Evolutionary conservation across 92 coral and sea anemone genomes (phyloP), one percentile per base, ranked within the genome.

Genomic region (Epizoanthus rinbou): DNA sequence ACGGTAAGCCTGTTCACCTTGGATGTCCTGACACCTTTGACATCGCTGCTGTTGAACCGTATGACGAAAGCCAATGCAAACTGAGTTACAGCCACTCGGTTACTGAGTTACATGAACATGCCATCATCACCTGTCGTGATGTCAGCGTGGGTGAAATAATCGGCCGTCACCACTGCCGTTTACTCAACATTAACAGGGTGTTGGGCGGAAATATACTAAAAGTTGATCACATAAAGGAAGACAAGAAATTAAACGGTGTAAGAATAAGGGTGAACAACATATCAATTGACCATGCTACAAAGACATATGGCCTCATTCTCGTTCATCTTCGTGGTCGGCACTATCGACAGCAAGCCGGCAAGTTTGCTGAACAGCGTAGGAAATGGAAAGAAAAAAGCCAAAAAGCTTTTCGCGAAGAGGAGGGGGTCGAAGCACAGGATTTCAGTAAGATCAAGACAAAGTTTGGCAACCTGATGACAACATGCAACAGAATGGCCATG

Each of bases 161-260:
- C 37, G 90, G 90, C 13, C 39, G 80, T 57, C 84, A 87, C 31
- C 28, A 41, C 37, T 69, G 87, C n/a, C 90, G 68, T 10, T 7
- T 82, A 19, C 64, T 65, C 19, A 87, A 87, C 39, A 87, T 87
- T 25, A 82, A 75, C 19, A 83, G 90, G 62, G 87, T 67, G 64
- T 79, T 58, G 13, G 10, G 79, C 15, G 84, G 23, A 23, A 68
- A 64, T 53, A 63, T 24, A 16, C 47, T 74, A n/a, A n/a, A 28
- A 28, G 14, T 16, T 57, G 14, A 74, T 17, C 57, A 67, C 52
- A 17, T 87, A 45, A 18, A 75, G 23, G 84, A 47, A 59, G 6
- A 21, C 69, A 21, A 25, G 10, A 60, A 47, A 5, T 5, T 47
- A 5, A 57, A 41, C 13, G 25, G 50, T 2, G 72, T 78, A 47